These are phyloP conservation scores for Bilobella aurantiaca DNA, from an alignment of 1,140 invertebrate species.

Conservation along the genomic window DNA sequence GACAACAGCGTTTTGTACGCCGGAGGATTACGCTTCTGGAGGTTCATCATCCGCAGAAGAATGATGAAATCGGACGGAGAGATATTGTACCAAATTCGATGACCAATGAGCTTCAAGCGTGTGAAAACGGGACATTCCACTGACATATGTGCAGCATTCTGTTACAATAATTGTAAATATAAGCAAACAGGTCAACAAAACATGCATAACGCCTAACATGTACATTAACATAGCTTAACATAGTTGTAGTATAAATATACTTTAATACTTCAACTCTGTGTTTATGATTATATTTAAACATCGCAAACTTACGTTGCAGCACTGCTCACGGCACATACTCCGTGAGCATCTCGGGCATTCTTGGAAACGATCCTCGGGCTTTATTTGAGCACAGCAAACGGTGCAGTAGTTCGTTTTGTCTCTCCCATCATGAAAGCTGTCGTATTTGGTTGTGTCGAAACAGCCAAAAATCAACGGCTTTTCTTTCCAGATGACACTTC, in stretches of 20 bases:
- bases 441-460: neutral
- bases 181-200: too few species aligned
- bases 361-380: neutral
- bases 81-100: neutral
- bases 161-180: neutral
- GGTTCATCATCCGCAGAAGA: neutral
- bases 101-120: neutral
- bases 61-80: neutral
- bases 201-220: too few species aligned
- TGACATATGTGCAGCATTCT: neutral
- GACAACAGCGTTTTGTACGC: neutral
- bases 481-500: constrained; percentile 61
- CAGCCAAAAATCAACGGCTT: constrained; percentile 53
- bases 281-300: neutral
- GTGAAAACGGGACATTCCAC: neutral
- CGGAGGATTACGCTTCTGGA: neutral
- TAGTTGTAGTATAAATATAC: too few species aligned
- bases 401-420: neutral
- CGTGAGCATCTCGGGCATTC: neutral
- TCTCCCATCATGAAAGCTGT: neutral
- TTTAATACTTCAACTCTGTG: too few species aligned
- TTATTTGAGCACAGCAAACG: neutral
- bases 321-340: neutral
- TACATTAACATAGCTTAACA: too few species aligned
- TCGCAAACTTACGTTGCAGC: neutral